Percentiles rank a stretch among this genome's conserved stretches.
Conservation (phyloP, 2,888 invertebrate species). For the Aelia acuminata region DNA sequence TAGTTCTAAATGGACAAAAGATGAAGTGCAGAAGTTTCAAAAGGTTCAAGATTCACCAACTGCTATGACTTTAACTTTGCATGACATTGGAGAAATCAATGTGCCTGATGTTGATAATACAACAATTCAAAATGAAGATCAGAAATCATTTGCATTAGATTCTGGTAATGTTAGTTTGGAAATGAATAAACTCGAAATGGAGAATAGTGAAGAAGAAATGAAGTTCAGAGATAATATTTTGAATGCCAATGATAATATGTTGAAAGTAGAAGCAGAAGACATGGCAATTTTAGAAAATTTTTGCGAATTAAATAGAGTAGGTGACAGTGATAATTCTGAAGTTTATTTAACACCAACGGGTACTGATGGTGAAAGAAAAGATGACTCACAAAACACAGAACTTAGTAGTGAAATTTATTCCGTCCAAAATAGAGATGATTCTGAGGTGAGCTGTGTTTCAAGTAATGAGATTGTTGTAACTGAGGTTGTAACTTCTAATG, state of each 20-base stretch:
- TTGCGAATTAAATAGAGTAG: constrained; percentile 71
- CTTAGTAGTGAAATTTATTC: constrained; percentile 65
- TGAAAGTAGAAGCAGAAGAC: constrained; percentile 64
- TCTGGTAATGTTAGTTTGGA: constrained; percentile 53
- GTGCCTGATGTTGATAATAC: constrained; percentile 54
- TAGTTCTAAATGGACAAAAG: constrained; percentile 61
- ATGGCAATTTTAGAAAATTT: constrained; percentile 61
- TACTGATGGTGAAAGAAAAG: constrained; percentile 71
- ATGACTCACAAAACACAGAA: constrained; percentile 69
- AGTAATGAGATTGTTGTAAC: constrained; percentile 60
- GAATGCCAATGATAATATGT: constrained; percentile 66
- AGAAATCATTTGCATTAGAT: constrained; percentile 49
- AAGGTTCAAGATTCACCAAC: constrained; percentile 62
- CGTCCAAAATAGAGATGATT: constrained; percentile 64
- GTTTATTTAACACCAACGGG: constrained; percentile 80
- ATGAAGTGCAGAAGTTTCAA: constrained; percentile 50
- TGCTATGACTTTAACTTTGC: constrained; percentile 62
- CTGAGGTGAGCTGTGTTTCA: constrained; percentile 58
- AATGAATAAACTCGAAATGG: constrained; percentile 47
- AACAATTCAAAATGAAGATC: not conserved
- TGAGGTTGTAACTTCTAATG: constrained; percentile 61
- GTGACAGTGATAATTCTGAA: constrained; percentile 79
- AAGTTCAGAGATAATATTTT: constrained; percentile 51
- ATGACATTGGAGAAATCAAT: constrained; percentile 64
- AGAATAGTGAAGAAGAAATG: constrained; percentile 30